phyloP scores from a whole-genome alignment of 2,888 invertebrate genomes.

The Acanthopleura granulata region DNA sequence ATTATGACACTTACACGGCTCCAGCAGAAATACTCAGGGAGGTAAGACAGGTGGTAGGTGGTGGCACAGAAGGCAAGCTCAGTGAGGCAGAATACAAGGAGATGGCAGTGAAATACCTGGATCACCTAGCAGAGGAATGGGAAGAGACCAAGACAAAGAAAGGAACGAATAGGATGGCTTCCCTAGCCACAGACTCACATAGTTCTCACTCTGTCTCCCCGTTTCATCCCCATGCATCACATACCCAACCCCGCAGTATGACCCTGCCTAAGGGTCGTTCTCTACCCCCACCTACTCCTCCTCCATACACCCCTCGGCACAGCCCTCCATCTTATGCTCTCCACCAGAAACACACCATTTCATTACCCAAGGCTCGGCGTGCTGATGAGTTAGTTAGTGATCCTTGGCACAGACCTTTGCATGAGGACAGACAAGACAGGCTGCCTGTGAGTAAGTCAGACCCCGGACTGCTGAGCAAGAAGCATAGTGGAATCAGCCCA shows the following conservation, averaged over 20 bases:
- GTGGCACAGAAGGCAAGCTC: neutral
- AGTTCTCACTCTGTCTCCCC: neutral
- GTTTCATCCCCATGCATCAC: neutral
- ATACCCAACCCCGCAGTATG: neutral
- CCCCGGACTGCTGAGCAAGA: too few relatives aligned
- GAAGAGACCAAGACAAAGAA: constrained; percentile 24
- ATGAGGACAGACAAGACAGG: too few relatives aligned
- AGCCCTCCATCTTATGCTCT: neutral
- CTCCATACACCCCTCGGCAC: constrained; percentile 1
- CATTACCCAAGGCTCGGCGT: neutral
- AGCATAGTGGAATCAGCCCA: too few relatives aligned
- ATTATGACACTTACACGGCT: constrained; percentile 46
- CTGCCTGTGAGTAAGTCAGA: too few relatives aligned
- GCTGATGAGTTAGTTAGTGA: neutral
- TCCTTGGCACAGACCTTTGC: neutral
- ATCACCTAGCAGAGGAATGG: constrained; percentile 53
- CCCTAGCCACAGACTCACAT: neutral
- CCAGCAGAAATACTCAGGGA: constrained; percentile 50
- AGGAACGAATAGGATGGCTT: neutral
- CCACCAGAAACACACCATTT: neutral
- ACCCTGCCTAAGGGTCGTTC: neutral
- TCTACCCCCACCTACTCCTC: neutral
- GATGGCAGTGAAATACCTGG: constrained; percentile 47
- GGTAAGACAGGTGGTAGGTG: constrained; percentile 33
- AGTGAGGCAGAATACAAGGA: constrained; percentile 2